Evolutionary conservation across 2,113 vertebrate genomes (phyloP).

Genomic region (Spea bombifrons): DNA sequence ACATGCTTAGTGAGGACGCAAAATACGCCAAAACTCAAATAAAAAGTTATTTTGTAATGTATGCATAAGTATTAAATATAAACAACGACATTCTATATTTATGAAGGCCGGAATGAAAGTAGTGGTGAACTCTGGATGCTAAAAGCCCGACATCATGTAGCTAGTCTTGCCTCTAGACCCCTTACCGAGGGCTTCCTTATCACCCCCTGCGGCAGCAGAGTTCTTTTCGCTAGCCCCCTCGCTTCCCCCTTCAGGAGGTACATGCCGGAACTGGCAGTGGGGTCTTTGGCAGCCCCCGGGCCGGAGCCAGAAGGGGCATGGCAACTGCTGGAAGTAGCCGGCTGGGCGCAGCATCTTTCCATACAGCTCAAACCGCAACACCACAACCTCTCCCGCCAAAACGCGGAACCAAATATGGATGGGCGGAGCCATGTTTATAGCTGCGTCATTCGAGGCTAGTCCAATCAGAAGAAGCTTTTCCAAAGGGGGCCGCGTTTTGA

Average conservation of each 20-base stretch:
- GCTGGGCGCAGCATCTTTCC: conserved; percentile 60
- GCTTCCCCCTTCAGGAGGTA: not conserved
- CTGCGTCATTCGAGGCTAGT: not conserved
- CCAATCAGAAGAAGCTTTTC: not conserved
- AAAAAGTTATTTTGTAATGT: too few species aligned
- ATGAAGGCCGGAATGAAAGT: too few species aligned
- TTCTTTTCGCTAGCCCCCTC: not conserved
- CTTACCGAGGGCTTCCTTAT: not conserved
- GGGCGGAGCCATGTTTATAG: not conserved
- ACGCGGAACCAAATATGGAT: not conserved
- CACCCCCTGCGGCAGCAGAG: not conserved
- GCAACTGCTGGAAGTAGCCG: conserved; percentile 53
- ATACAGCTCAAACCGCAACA: not conserved
- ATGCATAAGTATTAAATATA: too few species aligned
- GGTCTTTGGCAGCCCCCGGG: conserved; percentile 51
- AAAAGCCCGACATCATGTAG: too few species aligned
- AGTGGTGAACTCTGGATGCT: too few species aligned
- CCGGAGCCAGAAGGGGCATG: conserved; percentile 51
- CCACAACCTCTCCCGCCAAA: not conserved
- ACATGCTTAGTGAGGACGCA: too few species aligned
- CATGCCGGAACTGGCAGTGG: conserved; percentile 62
- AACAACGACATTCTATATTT: too few species aligned
- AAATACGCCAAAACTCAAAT: too few species aligned
- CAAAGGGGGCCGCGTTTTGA: not conserved
- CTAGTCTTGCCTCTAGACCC: too few species aligned